Evolutionary conservation across 2,113 vertebrate genomes (phyloP).

Genomic region (sheep (Ovis aries)): DNA sequence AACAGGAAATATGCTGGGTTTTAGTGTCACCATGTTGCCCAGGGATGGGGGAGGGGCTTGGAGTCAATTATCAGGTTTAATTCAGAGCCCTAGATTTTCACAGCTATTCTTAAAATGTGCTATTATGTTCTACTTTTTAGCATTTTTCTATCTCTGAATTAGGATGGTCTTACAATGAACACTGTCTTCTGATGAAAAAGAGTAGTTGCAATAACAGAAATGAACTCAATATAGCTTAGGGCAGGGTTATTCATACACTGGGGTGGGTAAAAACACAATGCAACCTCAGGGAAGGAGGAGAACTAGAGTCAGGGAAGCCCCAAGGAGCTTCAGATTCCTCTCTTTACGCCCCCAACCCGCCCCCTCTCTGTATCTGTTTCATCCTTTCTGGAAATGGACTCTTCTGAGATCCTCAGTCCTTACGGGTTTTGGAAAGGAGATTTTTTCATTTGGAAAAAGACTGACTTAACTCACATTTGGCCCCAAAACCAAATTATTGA

Average conservation of each 20-base stretch:
- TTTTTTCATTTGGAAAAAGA: neutral
- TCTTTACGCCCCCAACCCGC: rapidly evolving
- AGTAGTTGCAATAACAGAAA: neutral
- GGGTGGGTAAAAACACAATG: neutral
- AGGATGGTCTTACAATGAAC: neutral
- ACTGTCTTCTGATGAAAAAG: neutral
- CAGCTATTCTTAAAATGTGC: neutral
- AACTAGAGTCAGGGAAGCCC: neutral
- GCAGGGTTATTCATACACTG: neutral
- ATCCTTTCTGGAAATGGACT: neutral
- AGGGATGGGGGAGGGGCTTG: neutral
- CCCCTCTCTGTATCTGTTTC: neutral
- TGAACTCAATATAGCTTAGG: no score
- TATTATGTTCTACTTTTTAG: neutral
- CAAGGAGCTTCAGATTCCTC: neutral
- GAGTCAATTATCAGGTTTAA: neutral
- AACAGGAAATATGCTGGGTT: slow-evolving; percentile 45
- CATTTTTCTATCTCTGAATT: neutral
- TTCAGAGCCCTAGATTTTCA: neutral
- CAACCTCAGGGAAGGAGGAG: neutral
- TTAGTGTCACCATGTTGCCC: neutral
- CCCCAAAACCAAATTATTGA: neutral
- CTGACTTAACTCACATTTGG: neutral
- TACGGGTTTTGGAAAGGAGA: neutral
- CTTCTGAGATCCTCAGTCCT: neutral